These are phyloP conservation scores for Nomia melanderi DNA, from an alignment of 1,140 invertebrate genomes.

Conservation along the genomic window DNA sequence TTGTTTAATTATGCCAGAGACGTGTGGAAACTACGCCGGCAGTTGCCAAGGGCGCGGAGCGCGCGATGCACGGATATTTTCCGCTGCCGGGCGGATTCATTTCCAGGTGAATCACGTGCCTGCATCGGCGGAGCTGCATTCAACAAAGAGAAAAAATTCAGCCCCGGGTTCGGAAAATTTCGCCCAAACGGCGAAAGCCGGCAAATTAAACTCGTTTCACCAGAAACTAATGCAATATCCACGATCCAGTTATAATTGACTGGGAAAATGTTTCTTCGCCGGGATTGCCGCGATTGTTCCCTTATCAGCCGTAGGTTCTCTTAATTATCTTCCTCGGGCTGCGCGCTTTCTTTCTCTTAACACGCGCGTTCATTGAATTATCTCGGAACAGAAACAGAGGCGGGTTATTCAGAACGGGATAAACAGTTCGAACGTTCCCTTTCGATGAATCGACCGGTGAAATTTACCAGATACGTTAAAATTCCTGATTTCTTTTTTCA, in stretches of 20 bases:
- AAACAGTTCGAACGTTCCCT: no score
- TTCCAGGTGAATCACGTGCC: constrained; percentile 55
- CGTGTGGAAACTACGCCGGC: constrained; percentile 23
- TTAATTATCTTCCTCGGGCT: no score
- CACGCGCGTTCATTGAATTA: no score
- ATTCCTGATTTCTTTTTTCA: no score
- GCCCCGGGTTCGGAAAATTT: constrained; percentile 40
- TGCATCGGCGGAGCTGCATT: background rate
- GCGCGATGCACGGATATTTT: constrained; percentile 39
- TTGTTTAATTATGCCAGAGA: constrained; percentile 53
- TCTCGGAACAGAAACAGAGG: no score
- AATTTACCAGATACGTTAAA: no score
- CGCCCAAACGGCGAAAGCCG: background rate
- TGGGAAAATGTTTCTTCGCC: background rate
- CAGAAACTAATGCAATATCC: constrained; percentile 1
- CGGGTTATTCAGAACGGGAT: no score
- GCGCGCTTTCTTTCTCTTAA: no score
- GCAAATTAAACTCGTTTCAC: constrained; percentile 22
- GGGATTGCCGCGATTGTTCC: no score
- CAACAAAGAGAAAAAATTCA: constrained; percentile 6
- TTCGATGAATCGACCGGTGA: no score
- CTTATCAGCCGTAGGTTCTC: no score
- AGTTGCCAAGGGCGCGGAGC: no score
- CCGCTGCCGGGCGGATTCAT: constrained; percentile 29
- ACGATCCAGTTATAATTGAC: constrained; percentile 33